A percentile compares a stretch with the other conserved stretches of the same genome.
Conservation (phyloP, 2,113 vertebrate genomes). For the Salminus brasiliensis region DNA sequence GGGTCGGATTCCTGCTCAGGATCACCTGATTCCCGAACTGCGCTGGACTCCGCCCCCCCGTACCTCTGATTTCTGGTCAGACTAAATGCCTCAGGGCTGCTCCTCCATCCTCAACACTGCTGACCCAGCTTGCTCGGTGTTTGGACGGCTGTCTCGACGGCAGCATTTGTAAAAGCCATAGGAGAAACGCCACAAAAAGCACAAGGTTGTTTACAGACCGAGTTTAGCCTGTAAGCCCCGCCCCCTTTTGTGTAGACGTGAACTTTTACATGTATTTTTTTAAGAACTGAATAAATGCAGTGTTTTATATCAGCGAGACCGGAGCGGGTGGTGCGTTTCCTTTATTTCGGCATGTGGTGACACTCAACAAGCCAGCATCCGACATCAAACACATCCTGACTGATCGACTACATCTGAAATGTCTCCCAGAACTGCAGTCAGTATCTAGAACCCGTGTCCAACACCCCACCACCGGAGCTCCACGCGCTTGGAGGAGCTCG, state of each 20-base stretch:
- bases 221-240: background rate
- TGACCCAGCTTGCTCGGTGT: no score
- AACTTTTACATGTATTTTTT: slow-evolving; percentile 30
- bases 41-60: no score
- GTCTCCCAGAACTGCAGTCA: no score
- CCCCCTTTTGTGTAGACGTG: background rate
- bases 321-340: background rate
- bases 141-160: background rate
- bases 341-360: background rate
- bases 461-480: no score
- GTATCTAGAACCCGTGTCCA: no score
- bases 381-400: no score
- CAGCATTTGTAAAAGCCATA: background rate
- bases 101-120: background rate
- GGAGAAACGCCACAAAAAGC: background rate
- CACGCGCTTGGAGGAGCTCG: no score
- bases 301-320: background rate
- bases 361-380: no score
- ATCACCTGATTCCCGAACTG: no score
- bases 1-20: no score
- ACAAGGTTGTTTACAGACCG: background rate
- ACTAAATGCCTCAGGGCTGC: background rate
- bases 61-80: no score
- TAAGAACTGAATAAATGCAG: slow-evolving; percentile 21
- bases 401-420: no score